Conservation (phyloP, 2,113 vertebrate species). For the Odontesthes bonariensis region DNA sequence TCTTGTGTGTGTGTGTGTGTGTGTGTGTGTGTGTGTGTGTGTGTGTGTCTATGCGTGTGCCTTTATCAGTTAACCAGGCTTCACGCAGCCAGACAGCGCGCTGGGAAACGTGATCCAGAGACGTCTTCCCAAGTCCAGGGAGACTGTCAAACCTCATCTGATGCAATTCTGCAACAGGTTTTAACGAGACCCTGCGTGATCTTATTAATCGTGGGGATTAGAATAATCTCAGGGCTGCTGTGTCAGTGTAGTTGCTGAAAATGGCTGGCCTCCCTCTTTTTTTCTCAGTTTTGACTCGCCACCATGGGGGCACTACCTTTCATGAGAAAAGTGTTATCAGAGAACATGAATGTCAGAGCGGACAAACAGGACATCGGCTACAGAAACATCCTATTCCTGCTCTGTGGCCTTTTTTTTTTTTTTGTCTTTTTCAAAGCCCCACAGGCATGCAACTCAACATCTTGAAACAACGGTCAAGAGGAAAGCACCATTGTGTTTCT, state of each 20-base stretch:
- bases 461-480: slow-evolving; percentile 60
- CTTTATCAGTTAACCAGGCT: slow-evolving; percentile 52
- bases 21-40: slow-evolving; percentile 11
- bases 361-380: slow-evolving; percentile 65
- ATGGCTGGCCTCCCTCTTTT: neutral
- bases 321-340: neutral
- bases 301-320: neutral
- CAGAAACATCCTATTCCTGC: slow-evolving; percentile 71
- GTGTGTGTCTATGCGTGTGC: neutral
- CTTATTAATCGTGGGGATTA: neutral
- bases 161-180: slow-evolving; percentile 9
- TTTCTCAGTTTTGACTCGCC: neutral
- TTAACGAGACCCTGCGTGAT: slow-evolving; percentile 5
- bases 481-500: slow-evolving; percentile 69
- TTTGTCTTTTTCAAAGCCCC: neutral
- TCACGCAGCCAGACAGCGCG: slow-evolving; percentile 16
- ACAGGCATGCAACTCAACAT: slow-evolving; percentile 52
- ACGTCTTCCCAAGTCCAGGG: neutral
- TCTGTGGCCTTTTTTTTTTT: slow-evolving; percentile 12
- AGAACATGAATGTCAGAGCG: slow-evolving; percentile 1
- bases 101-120: slow-evolving; percentile 47
- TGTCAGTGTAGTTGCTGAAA: slow-evolving; percentile 3
- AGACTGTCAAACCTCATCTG: slow-evolving; percentile 11
- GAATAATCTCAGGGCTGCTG: neutral
- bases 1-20: slow-evolving; percentile 4